Evolutionary conservation across 1,140 invertebrate genomes (phyloP).

Genomic region (Lasioglossum baleicum): DNA sequence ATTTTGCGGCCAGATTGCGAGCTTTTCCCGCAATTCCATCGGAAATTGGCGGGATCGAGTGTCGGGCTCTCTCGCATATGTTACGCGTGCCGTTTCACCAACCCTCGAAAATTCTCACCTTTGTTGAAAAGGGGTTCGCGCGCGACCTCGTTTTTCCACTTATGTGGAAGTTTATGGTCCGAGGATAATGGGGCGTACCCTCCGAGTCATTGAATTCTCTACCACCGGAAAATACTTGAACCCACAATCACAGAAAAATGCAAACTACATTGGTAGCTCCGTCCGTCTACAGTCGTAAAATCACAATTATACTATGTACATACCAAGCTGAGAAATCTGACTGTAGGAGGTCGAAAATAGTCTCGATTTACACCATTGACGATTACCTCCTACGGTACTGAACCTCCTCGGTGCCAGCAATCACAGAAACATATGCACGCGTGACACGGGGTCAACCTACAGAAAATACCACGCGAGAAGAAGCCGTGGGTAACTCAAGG

Average conservation of each 20-base stretch:
- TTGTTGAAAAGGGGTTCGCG: conserved; percentile 9
- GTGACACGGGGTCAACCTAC: conserved; percentile 20
- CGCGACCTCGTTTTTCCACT: conserved; percentile 32
- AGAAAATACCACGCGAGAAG: conserved; percentile 22
- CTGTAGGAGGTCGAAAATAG: conserved; percentile 29
- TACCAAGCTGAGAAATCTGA: neutral
- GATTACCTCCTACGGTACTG: conserved; percentile 37
- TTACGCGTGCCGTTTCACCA: neutral
- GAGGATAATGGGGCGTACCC: conserved; percentile 9
- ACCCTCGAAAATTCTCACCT: conserved; percentile 16
- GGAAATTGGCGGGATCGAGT: conserved; percentile 18
- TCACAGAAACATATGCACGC: conserved; percentile 24
- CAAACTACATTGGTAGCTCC: no score
- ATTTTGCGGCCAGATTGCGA: no score
- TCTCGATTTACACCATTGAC: conserved; percentile 28
- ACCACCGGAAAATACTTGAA: neutral
- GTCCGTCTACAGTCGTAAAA: no score
- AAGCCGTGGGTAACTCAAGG: conserved; percentile 6
- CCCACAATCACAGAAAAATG: neutral
- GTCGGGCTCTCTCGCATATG: conserved; percentile 4
- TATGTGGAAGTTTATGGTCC: conserved; percentile 36
- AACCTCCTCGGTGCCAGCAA: neutral
- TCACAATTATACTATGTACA: no score
- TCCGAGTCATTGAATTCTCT: neutral
- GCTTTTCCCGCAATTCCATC: conserved; percentile 8